Percentiles rank a stretch among this genome's conserved stretches.
These are phyloP conservation scores for Megaceryle torquata DNA, from an alignment of 2,113 vertebrate species.

Conservation along the genomic window DNA sequence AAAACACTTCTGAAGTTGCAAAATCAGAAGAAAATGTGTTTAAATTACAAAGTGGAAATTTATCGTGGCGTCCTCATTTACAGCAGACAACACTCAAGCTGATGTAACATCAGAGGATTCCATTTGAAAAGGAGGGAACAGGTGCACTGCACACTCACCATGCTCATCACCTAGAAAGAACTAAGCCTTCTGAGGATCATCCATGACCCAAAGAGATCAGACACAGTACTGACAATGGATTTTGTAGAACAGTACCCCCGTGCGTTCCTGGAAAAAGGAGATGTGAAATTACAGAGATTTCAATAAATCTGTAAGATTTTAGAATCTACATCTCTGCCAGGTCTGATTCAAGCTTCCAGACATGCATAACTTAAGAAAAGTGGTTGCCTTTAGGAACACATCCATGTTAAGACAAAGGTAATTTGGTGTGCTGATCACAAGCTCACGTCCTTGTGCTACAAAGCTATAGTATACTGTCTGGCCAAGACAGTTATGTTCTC, in stretches of 20 bases:
- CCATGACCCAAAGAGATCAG: not conserved
- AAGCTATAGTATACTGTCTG: not conserved
- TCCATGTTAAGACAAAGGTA: not conserved
- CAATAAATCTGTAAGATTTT: not conserved
- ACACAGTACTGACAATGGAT: not conserved
- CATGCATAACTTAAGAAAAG: not conserved
- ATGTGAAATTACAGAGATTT: not conserved
- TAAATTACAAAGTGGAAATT: not conserved
- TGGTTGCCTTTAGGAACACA: constrained; percentile 9
- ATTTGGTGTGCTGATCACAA: not conserved
- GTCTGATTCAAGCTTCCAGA: not conserved
- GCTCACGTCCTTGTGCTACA: not conserved
- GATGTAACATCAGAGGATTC: not conserved
- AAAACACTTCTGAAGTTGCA: constrained; percentile 25
- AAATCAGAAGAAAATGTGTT: not conserved
- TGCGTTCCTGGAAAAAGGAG: not conserved
- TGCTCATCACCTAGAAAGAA: not conserved
- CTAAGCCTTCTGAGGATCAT: not conserved
- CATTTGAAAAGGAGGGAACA: not conserved
- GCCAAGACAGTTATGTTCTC: not conserved
- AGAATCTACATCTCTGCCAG: not conserved
- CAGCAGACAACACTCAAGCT: not conserved
- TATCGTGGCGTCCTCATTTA: not conserved
- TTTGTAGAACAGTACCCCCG: not conserved
- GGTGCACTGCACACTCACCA: not conserved